Evolutionary conservation across 2,113 vertebrate genomes (phyloP), one percentile per base, ranked within the genome.

Genomic region (Kryptolebias marmoratus): DNA sequence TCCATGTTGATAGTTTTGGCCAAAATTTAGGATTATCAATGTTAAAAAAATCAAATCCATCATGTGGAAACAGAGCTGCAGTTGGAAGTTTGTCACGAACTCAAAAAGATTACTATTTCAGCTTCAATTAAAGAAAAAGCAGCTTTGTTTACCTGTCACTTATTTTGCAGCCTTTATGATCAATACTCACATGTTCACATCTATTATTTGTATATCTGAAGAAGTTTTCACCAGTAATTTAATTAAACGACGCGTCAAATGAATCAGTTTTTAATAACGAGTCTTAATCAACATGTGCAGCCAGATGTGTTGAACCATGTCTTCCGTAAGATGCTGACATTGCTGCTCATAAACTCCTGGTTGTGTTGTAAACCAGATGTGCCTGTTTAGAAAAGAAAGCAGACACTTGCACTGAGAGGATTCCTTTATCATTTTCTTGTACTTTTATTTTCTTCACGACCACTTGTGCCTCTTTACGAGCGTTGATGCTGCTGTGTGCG

Each of bases 361-460:
- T 91, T 91, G 73, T 93, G 70, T 88, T 85, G 91, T 92, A 67
- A 92, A 88, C 88, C 86, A 90, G 87, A 91, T 88, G 92, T 90
- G 81, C 81, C 86, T 74, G 55, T 89, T 87, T 86, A 85, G 75
- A 89, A 91, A 87, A 89, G 83, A 85, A 93, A 77, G 90, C 90
- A 36, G 86, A 91, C 85, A 88, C 60, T 91, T 92, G 83, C 91
- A 90, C 86, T 88, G 76, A 91, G 72, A 91, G 88, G 89, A 85
- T 90, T 86, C 6, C 78, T 86, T 85, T 79, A 55, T 84, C 86
- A 62, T 69, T 64, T 85, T 81, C 32, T 85, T 83, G 50, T 66
- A 59, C 70, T 45, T 28, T 36, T 58, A 44, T 77, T 82, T 84
- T 60, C 69, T 75, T 87, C 73, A 86, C 81, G 80, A 74, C 57